Conservation (phyloP, 1,140 invertebrate genomes). For the Chymomyza costata region DNA sequence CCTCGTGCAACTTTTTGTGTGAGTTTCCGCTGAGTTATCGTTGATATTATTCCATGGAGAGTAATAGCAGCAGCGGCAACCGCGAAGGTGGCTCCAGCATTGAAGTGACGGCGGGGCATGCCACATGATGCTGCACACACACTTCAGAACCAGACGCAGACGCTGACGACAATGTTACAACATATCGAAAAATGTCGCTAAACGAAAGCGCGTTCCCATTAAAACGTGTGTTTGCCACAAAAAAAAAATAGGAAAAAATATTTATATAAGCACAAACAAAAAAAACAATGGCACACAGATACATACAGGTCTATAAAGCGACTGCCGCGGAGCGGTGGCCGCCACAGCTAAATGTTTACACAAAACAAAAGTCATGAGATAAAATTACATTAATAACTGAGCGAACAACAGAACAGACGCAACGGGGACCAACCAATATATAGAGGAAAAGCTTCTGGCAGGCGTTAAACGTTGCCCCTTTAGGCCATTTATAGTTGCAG, state of each 20-base stretch:
- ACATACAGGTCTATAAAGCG: not conserved
- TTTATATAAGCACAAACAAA: no score
- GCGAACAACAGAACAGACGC: not conserved
- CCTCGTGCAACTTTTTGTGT: slow-evolving; percentile 24
- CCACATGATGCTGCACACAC: not conserved
- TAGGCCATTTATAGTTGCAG: slow-evolving; percentile 53
- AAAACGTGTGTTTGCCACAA: slow-evolving; percentile 8
- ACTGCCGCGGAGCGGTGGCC: no score
- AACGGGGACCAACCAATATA: not conserved
- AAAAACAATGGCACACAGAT: not conserved
- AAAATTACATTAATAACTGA: slow-evolving; percentile 68
- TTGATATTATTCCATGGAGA: slow-evolving; percentile 67
- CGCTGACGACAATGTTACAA: no score
- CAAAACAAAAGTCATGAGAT: slow-evolving; percentile 67
- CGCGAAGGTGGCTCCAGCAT: slow-evolving; percentile 15
- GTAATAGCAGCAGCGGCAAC: slow-evolving; percentile 47
- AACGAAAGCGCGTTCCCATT: slow-evolving; percentile 14
- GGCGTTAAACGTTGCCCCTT: slow-evolving; percentile 57
- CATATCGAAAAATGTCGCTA: slow-evolving; percentile 15
- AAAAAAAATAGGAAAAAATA: no score
- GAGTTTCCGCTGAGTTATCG: slow-evolving; percentile 51
- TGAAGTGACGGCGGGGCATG: not conserved
- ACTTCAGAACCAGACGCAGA: slow-evolving; percentile 12
- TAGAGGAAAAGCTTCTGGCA: slow-evolving; percentile 3
- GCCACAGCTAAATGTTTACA: slow-evolving; percentile 44